Percentiles rank a stretch among this genome's conserved stretches.
phyloP scores from a whole-genome alignment of 2,797 vertebrate genomes.

The Delichon dasypus region DNA sequence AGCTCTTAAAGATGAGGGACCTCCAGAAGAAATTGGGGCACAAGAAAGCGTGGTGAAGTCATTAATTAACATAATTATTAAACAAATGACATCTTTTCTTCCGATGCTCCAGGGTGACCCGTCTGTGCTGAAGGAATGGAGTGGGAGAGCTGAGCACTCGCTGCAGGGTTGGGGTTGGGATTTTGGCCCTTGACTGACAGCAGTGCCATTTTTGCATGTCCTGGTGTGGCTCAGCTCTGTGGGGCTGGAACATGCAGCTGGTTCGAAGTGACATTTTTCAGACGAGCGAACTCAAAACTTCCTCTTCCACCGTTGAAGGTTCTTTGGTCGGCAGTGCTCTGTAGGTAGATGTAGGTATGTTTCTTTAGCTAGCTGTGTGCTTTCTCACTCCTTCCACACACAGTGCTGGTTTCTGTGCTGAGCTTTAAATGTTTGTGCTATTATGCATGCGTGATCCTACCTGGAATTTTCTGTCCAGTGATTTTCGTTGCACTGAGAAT shows the following conservation, averaged over 20 bases:
- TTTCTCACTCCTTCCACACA: background rate
- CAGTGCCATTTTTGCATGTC: background rate
- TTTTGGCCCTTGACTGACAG: background rate
- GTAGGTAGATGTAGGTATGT: background rate
- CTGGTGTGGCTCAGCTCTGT: background rate
- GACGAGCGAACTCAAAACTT: background rate
- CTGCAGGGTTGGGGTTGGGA: background rate
- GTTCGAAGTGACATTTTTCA: background rate
- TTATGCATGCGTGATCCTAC: background rate
- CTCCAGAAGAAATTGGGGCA: background rate
- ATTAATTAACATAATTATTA: background rate
- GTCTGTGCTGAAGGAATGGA: background rate
- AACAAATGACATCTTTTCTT: background rate
- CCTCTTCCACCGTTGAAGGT: rapidly evolving
- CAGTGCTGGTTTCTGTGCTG: background rate
- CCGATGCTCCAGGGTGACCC: background rate
- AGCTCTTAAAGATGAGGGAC: background rate
- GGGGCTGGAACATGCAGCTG: rapidly evolving
- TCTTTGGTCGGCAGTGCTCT: background rate
- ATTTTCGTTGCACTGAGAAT: background rate
- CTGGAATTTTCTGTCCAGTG: background rate
- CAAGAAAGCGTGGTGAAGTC: background rate
- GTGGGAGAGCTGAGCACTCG: background rate
- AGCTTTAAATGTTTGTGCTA: background rate
- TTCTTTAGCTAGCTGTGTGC: background rate